Evolutionary conservation across 2,888 invertebrate species (phyloP), one percentile per base, ranked within the genome.

Genomic region (Carcina quercana): DNA sequence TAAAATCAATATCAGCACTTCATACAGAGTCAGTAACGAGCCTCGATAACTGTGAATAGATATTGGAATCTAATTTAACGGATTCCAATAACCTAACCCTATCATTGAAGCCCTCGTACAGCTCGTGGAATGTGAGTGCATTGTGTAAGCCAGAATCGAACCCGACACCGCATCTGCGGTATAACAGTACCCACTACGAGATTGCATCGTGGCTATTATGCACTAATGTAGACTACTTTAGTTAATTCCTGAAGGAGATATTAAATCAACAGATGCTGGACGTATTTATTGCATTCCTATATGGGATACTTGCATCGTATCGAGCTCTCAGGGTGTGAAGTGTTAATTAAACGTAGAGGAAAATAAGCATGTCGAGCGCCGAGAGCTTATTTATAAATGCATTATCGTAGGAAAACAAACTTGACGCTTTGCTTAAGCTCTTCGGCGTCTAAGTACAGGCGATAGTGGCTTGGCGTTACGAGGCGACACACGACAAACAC

Each of bases 401-500:
- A 71, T 72, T 72, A 75, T 66, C 59, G 58, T 59, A 60, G 52
- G 54, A 66, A 71, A 75, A 71, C 68, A 75, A 69, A 65, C 59
- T 62, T 50, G 61, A 63, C 57, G 57, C 50, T 45, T 53, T 61
- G 66, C 69, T 28, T 21, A 28, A 13, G 37, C 37, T 32, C 19
- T 25, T 15, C 42, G 35, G 34, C 39, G 39, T 39, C 37, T 32
- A 19, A 30, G 33, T 13, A 31, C 17, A 12, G n/a, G 7, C 5
- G 20, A 33, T 25, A 25, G 13, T 19, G 24, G 31, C 17, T 24
- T 28, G n/a, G 24, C 34, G 26, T 29, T n/a, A n/a, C 47, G 58
- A 50, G 47, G 59, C 51, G 65, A 65, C 67, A 57, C 45, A 59
- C 50, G 59, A 61, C 68, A 66, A 69, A 73, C 64, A 68, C 55